Base-by-base conservation (phyloP, 2,888 invertebrate genomes). In the Mesodorylaimus sp. region DNA sequence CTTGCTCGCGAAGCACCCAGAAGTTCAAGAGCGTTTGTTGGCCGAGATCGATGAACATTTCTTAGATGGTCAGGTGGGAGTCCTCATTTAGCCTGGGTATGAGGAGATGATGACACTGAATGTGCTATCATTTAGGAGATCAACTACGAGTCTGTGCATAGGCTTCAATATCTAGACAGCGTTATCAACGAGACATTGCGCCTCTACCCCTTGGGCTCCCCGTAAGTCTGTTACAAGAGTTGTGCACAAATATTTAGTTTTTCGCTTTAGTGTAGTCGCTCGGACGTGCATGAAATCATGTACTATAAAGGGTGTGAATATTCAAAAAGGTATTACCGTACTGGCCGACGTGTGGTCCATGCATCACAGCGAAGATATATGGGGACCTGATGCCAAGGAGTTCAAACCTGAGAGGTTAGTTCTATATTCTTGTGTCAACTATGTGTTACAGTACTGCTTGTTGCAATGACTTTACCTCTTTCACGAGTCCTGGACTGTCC, bases 321-420 rank as follows among this genome's bases (percentile, higher is more conserved):
- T 44, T 44, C 44, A 23, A 3, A 25, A 44, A n/a, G 44, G 44
- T 3, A 25, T 44, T 5, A 25, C 3, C 23, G 44, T 44, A 19
- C 26, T 10, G 24, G 44, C 23, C 5, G 44, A 44, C 23, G 44
- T 44, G 5, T 44, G 23, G 44, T 24, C 44, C 10, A 13, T 44
- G 7, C 44, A 44, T 44, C 23, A 7, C 5, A 44, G 25, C 23
- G 7, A 16, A 19, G 44, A 44, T 23, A 24, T 24, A 24, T 44
- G 44, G 44, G 44, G 44, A 44, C 21, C 23, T 10, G 44, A 44
- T 44, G 44, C 44, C 10, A 24, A 24, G 7, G 23, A 21, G 7
- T 44, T 44, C 44, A 44, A 24, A 7, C 44, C 44, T 3, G 44
- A 44, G 7, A 44, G 44, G 44, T 44, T n/a, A n/a, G n/a, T n/a